phyloP scores from a whole-genome alignment of 2,888 invertebrate species.

The Congeria kusceri region DNA sequence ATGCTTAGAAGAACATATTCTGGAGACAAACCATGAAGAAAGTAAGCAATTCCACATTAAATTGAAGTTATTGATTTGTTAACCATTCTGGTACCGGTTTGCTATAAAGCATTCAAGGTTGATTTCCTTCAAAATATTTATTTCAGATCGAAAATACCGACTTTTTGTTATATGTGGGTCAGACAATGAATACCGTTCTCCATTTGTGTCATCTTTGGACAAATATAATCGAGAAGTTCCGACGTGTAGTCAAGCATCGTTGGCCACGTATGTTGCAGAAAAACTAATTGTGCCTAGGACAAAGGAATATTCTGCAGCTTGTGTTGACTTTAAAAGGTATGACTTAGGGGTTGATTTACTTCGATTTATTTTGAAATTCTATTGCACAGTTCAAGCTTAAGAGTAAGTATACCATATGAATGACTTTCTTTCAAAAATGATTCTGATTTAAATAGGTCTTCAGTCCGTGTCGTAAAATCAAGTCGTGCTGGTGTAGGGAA shows the following conservation, averaged over 20 bases:
- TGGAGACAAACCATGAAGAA: neutral
- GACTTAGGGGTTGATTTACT: too few relatives aligned
- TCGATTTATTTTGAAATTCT: too few relatives aligned
- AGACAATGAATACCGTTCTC: slow-evolving; percentile 77
- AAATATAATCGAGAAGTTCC: slow-evolving; percentile 41
- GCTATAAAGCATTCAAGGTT: too few relatives aligned
- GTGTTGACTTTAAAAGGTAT: slow-evolving; percentile 54
- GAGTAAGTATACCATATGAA: too few relatives aligned
- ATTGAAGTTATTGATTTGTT: too few relatives aligned
- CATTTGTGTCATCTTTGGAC: slow-evolving; percentile 72
- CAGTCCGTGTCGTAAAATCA: slow-evolving; percentile 76
- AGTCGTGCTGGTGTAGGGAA: slow-evolving; percentile 78
- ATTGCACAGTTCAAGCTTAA: too few relatives aligned
- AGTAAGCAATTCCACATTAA: too few relatives aligned
- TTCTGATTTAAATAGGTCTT: slow-evolving; percentile 55
- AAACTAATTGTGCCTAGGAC: slow-evolving; percentile 32
- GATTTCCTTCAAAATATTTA: too few relatives aligned
- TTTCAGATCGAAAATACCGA: slow-evolving; percentile 55
- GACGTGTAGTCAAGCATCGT: slow-evolving; percentile 14
- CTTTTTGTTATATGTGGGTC: slow-evolving; percentile 77
- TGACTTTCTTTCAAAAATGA: too few relatives aligned
- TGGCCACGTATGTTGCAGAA: slow-evolving; percentile 27
- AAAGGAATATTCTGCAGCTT: slow-evolving; percentile 35
- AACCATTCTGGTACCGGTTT: too few relatives aligned
- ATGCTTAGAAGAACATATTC: slow-evolving; percentile 11